Evolutionary conservation across 2,797 vertebrate genomes (phyloP), one percentile per base, ranked within the genome.

Genomic region (Bryconaethiops microstoma): DNA sequence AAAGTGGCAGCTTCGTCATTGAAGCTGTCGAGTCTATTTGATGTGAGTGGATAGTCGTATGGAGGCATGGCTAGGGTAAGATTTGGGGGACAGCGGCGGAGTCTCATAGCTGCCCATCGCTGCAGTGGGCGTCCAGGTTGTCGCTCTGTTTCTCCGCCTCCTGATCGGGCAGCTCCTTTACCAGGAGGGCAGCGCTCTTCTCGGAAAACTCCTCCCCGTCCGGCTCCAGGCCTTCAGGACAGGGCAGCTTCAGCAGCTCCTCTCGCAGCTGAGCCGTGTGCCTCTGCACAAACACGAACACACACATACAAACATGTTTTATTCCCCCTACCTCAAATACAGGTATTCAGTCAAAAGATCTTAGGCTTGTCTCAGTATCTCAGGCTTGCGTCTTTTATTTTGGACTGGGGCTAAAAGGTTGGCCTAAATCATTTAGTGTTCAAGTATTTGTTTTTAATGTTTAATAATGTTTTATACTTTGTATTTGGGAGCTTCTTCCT

Each of bases 261-360:
- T 99, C 98, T 77, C 97, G 93, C 85, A 99, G 88, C 92, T 99
- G 98, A 83, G 97, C 96, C 0, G 97, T 98, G 82, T 99, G 98
- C 88, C 98, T 96, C 98, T 99, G 93, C 0, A 77, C 65, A 78
- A 29, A 52, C 19, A 23, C 50, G 62, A 7, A 55, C 19, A 42
- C 39, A 62, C 1, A 70, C 25, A 35, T 39, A 64, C 60, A 2
- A 7, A 9, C 5, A n/a, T 4, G 45, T 8, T 13, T 65, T n/a
- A 63, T 35, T 35, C 35, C 2, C n/a, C n/a, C n/a, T n/a, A n/a
- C n/a, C n/a, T n/a, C 14, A 19, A 76, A 54, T 7, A 5, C 4
- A 25, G 57, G 19, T 4, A 35, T 6, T 13, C 57, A 48, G n/a
- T 35, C n/a, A 3, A 35, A 35, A 35, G 35, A 35, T 2, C 35